Conservation (phyloP, 1,140 invertebrate genomes). For the Drosophila mayri region DNA sequence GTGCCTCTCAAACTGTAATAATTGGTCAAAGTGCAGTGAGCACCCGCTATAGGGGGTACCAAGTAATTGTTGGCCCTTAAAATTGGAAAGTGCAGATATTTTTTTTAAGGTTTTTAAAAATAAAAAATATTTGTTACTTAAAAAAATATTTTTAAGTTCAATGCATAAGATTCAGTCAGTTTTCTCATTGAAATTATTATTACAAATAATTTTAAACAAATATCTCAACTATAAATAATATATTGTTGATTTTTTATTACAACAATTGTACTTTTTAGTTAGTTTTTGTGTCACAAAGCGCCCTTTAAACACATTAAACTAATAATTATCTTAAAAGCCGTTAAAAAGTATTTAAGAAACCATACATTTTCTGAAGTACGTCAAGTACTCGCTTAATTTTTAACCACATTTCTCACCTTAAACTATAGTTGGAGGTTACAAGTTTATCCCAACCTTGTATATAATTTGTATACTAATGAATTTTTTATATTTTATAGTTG, state of each 20-base stretch:
- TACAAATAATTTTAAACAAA: not conserved
- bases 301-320: not conserved
- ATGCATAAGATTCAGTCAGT: not conserved
- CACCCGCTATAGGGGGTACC: not conserved
- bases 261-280: not conserved
- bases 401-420: not conserved
- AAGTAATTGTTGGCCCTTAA: not conserved
- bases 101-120: not conserved
- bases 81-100: not conserved
- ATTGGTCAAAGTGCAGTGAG: not conserved
- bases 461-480: not conserved
- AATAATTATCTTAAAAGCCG: not conserved
- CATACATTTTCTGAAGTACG: not conserved
- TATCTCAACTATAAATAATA: not conserved
- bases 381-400: not conserved
- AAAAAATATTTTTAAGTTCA: not conserved
- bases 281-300: not conserved
- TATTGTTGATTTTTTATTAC: not conserved
- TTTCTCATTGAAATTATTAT: not conserved
- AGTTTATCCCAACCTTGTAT: not conserved
- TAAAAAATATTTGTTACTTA: no score
- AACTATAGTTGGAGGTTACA: not conserved
- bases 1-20: slow-evolving; percentile 16
- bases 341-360: not conserved
- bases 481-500: slow-evolving; percentile 4